phyloP scores from a whole-genome alignment of 2,113 vertebrate species.

The Macrotis lagotis region DNA sequence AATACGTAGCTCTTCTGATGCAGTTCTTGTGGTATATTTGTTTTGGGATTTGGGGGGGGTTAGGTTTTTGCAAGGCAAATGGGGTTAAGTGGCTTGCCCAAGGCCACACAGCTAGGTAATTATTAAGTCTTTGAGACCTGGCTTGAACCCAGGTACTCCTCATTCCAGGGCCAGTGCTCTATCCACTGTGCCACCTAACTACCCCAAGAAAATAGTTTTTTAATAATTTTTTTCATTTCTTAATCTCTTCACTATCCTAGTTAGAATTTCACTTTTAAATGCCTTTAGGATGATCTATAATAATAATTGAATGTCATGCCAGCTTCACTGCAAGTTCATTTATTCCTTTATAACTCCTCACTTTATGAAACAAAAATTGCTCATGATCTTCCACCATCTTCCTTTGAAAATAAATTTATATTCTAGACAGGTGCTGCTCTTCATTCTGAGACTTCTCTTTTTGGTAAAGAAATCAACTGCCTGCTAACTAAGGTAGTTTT shows the following conservation, averaged over 20 bases:
- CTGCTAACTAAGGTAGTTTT: not conserved
- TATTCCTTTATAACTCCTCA: not conserved
- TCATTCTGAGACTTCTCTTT: too few species aligned
- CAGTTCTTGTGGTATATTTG: not conserved
- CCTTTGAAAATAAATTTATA: not conserved
- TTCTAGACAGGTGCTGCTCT: not conserved
- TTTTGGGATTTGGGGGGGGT: too few species aligned
- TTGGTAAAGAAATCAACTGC: not conserved
- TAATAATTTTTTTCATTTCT: not conserved
- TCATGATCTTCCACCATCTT: not conserved
- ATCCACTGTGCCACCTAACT: too few species aligned
- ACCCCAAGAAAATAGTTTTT: not conserved
- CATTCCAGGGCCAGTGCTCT: too few species aligned
- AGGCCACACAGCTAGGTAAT: too few species aligned
- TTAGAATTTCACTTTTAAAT: not conserved
- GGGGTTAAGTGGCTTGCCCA: too few species aligned
- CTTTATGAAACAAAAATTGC: not conserved
- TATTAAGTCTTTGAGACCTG: too few species aligned
- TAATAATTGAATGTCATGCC: not conserved
- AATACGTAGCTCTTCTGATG: not conserved
- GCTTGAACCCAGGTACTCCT: too few species aligned
- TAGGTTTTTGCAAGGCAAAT: too few species aligned
- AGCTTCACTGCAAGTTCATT: not conserved
- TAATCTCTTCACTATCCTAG: not conserved
- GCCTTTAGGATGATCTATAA: not conserved